phyloP scores from a whole-genome alignment of 2,888 invertebrate genomes.

The Furcula furcula region DNA sequence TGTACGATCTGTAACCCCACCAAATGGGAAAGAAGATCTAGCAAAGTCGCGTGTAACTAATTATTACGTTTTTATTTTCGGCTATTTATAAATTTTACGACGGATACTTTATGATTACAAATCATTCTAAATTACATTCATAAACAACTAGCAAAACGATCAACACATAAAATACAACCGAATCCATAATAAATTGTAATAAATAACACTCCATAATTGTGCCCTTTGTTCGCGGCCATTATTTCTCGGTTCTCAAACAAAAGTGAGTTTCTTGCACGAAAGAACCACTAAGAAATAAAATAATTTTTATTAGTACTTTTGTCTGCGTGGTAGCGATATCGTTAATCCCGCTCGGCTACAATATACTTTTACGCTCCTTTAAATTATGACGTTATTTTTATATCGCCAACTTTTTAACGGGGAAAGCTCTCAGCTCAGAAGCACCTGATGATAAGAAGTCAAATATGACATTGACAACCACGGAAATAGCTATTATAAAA shows the following conservation, averaged over 20 bases:
- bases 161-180: neutral
- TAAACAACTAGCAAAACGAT: no score
- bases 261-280: constrained; percentile 43
- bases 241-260: constrained; percentile 35
- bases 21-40: no score
- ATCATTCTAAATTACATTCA: no score
- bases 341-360: constrained; percentile 51
- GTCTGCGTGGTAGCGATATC: constrained; percentile 51
- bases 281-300: constrained; percentile 41
- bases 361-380: constrained; percentile 46
- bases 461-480: constrained; percentile 5
- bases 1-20: no score
- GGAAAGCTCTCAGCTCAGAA: constrained; percentile 7
- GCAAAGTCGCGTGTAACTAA: no score
- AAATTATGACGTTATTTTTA: constrained; percentile 47
- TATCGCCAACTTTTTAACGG: constrained; percentile 30
- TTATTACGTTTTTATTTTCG: no score
- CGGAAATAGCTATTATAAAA: neutral
- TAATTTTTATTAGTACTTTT: constrained; percentile 47
- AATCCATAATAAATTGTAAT: constrained; percentile 14
- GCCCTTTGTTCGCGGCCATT: constrained; percentile 26
- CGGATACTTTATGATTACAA: no score
- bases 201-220: constrained; percentile 24
- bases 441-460: constrained; percentile 12
- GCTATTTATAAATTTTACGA: no score